A percentile compares a stretch with the other conserved stretches of the same genome.
Evolutionary conservation across 2,888 invertebrate genomes (phyloP).

Genomic region (Xestoiulus laeticollis): DNA sequence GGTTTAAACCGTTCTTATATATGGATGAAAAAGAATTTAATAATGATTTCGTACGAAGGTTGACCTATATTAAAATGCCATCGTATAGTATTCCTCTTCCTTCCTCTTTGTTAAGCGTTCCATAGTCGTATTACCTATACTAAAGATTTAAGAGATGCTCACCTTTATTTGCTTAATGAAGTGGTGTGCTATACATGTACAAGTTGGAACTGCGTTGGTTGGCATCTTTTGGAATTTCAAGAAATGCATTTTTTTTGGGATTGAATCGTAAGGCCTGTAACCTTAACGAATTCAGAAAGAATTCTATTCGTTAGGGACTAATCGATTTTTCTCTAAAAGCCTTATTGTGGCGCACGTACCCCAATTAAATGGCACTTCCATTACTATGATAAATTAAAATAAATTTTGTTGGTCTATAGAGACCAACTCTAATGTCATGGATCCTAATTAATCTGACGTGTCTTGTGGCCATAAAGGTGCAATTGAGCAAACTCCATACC

Average conservation of each 20-base stretch:
- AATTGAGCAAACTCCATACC: not conserved
- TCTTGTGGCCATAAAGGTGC: not conserved
- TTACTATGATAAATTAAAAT: conserved; percentile 9
- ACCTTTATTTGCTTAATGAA: not conserved
- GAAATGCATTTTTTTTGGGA: not conserved
- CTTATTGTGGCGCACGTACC: not conserved
- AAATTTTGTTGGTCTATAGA: not conserved
- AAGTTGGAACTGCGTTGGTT: not conserved
- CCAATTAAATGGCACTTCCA: not conserved
- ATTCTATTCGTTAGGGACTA: not conserved
- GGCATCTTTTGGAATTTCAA: not conserved
- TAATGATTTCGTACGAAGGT: not conserved
- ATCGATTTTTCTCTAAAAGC: conserved; percentile 17
- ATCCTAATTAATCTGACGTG: not conserved
- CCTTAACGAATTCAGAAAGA: conserved; percentile 8
- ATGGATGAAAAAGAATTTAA: not conserved
- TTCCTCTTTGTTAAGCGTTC: not conserved
- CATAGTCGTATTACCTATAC: not conserved
- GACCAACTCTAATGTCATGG: not conserved
- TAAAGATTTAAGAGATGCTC: not conserved
- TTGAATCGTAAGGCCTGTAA: not conserved
- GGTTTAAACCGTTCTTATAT: not conserved
- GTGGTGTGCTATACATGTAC: not conserved
- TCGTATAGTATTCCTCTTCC: not conserved
- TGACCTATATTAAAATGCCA: not conserved